These are phyloP conservation scores for Alitta virens DNA, from an alignment of 2,888 invertebrate species.

Conservation along the genomic window DNA sequence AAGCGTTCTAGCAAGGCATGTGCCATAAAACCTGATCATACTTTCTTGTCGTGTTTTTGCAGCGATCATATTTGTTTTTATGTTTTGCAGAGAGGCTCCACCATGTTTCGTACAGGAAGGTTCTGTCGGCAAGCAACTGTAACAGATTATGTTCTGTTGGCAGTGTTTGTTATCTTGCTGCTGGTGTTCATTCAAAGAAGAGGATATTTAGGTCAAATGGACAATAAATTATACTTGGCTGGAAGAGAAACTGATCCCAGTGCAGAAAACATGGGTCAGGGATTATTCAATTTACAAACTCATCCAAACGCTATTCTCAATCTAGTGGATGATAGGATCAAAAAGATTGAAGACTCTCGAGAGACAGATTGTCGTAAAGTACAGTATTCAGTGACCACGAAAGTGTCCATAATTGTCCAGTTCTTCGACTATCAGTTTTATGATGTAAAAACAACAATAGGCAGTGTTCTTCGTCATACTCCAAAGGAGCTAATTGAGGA, in stretches of 20 bases:
- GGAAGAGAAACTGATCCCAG: background rate
- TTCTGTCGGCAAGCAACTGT: constrained; percentile 9
- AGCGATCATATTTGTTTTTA: too few species aligned
- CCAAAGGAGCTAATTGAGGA: constrained; percentile 20
- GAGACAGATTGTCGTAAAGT: constrained; percentile 7
- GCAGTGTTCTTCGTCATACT: constrained; percentile 23
- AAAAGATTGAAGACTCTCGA: constrained; percentile 20
- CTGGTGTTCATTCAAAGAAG: constrained; percentile 13
- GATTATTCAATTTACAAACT: background rate
- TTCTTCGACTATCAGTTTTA: constrained; percentile 33
- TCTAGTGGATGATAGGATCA: constrained; percentile 18
- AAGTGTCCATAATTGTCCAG: constrained; percentile 25
- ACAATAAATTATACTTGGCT: background rate
- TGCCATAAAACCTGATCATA: too few species aligned
- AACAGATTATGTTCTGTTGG: constrained; percentile 19
- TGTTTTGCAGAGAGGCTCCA: background rate
- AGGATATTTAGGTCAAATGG: constrained; percentile 9
- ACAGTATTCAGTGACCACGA: background rate
- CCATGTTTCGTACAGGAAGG: background rate
- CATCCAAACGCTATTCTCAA: background rate
- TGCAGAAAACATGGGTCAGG: background rate
- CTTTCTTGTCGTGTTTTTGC: too few species aligned
- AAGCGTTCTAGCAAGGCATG: too few species aligned
- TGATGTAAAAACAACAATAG: constrained; percentile 30
- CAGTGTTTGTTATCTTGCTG: constrained; percentile 15